Evolutionary conservation across 53 echinoderm and acorn worm genomes (phyloP).

Genomic region (Crossaster papposus): DNA sequence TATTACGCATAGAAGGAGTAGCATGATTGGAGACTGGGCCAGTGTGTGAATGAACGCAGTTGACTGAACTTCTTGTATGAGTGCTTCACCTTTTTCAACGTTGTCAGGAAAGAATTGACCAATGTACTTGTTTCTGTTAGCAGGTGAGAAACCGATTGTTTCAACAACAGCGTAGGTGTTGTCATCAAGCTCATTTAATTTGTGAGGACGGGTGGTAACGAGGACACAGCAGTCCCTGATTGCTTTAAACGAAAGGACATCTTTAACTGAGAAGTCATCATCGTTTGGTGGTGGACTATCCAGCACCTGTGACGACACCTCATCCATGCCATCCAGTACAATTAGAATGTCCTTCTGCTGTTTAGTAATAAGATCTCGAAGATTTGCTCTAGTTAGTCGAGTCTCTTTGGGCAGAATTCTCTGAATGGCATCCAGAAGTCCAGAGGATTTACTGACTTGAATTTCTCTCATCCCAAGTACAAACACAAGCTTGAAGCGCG

Average conservation of each 20-base stretch:
- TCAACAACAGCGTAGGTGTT: background rate
- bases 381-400: background rate
- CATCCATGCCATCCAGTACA: slow-evolving; percentile 13
- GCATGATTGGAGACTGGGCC: slow-evolving; percentile 12
- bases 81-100: background rate
- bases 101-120: background rate
- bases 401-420: background rate
- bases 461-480: slow-evolving; percentile 3
- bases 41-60: background rate
- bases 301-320: background rate
- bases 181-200: background rate
- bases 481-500: background rate
- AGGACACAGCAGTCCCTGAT: slow-evolving; percentile 1
- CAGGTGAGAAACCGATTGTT: background rate
- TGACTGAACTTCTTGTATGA: background rate
- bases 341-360: background rate
- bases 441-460: background rate
- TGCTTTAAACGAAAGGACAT: slow-evolving; percentile 3
- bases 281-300: background rate
- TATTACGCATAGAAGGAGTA: background rate
- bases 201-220: slow-evolving; percentile 3
- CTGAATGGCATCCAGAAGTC: background rate
- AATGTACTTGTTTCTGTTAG: background rate
- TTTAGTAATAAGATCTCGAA: background rate
- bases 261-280: slow-evolving; percentile 9